These are phyloP conservation scores for Apeira syringaria DNA, from an alignment of 2,888 invertebrate genomes.

Conservation along the genomic window DNA sequence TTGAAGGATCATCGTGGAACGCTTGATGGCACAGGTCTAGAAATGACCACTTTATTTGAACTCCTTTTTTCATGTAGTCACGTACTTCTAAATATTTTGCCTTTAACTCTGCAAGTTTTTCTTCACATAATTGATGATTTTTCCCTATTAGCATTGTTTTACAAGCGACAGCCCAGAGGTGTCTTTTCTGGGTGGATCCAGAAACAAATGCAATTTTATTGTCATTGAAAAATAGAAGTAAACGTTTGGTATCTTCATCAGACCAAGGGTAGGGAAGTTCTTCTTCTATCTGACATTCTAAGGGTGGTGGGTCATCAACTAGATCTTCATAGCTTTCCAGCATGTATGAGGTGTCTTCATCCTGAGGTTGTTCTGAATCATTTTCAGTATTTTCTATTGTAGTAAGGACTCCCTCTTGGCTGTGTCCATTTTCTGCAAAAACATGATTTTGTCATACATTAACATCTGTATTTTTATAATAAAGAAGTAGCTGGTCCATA, in stretches of 20 bases:
- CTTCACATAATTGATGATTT: constrained; percentile 54
- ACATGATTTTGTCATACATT: too few species aligned
- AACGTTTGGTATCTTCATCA: constrained; percentile 57
- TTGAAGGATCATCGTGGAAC: constrained; percentile 55
- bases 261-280: constrained; percentile 44
- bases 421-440: constrained; percentile 56
- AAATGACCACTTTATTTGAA: constrained; percentile 50
- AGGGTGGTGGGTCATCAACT: constrained; percentile 21
- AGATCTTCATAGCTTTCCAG: constrained; percentile 41
- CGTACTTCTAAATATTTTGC: constrained; percentile 50
- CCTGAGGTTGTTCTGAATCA: constrained; percentile 41
- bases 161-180: constrained; percentile 70
- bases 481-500: too few species aligned
- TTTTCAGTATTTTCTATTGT: constrained; percentile 48
- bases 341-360: constrained; percentile 43
- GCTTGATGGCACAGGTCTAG: constrained; percentile 62
- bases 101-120: constrained; percentile 51
- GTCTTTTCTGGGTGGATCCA: constrained; percentile 53
- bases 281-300: constrained; percentile 11
- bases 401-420: constrained; percentile 50
- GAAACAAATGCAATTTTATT: constrained; percentile 65
- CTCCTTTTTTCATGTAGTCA: constrained; percentile 46
- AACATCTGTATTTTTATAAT: too few species aligned
- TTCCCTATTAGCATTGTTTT: constrained; percentile 66
- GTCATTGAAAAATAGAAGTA: constrained; percentile 68